These are phyloP conservation scores for Galemys pyrenaicus DNA, from an alignment of 2,113 vertebrate genomes.

Conservation along the genomic window DNA sequence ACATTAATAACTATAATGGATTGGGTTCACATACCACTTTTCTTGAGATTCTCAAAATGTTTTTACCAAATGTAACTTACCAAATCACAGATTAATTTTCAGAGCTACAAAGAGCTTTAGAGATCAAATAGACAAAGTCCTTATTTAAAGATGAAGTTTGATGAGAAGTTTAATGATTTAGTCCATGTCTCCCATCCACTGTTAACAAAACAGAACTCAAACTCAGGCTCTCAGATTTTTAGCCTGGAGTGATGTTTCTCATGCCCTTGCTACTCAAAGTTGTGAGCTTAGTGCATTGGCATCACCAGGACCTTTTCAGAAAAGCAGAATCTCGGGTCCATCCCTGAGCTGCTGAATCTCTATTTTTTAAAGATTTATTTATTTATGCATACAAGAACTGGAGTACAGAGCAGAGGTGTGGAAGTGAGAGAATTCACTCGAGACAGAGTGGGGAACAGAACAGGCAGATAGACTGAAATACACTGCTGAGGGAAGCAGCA, in stretches of 20 bases:
- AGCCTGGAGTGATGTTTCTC: background rate
- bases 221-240: background rate
- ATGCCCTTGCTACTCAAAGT: background rate
- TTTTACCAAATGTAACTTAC: conserved; percentile 52
- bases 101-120: conserved; percentile 23
- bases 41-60: conserved; percentile 60
- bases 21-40: conserved; percentile 55
- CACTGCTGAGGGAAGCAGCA: too few relatives aligned
- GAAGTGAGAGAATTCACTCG: too few relatives aligned
- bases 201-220: background rate
- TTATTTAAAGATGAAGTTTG: conserved; percentile 1
- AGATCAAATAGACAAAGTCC: background rate
- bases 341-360: too few relatives aligned
- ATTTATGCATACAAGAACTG: too few relatives aligned
- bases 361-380: too few relatives aligned
- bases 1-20: conserved; percentile 76
- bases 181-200: background rate
- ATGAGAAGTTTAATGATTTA: background rate
- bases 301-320: background rate
- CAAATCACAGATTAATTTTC: conserved; percentile 54
- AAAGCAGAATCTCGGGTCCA: background rate
- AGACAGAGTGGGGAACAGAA: too few relatives aligned
- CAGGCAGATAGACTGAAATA: too few relatives aligned
- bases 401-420: too few relatives aligned
- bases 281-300: background rate